Conservation (phyloP, 2,113 vertebrate genomes). For the Balaenoptera acutorostrata region DNA sequence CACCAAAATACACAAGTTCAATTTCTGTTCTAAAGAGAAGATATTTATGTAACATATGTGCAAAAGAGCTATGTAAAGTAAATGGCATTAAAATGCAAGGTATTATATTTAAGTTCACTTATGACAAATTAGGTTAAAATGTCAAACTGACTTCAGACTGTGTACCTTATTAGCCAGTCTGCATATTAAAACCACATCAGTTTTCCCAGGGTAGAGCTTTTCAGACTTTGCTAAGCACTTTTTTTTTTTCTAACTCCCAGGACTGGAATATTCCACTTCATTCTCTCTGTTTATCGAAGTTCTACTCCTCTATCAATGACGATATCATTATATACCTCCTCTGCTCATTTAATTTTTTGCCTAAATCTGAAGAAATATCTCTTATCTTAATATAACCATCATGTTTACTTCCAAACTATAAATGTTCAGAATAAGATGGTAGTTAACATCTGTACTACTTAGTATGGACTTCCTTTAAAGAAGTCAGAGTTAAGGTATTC, state of each 20-base stretch:
- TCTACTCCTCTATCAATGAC: background rate
- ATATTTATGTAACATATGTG: background rate
- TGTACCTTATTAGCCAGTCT: background rate
- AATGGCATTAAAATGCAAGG: background rate
- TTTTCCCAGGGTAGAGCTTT: background rate
- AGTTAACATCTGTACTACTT: background rate
- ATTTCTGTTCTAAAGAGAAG: background rate
- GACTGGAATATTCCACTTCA: background rate
- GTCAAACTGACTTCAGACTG: background rate
- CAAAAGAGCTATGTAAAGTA: background rate
- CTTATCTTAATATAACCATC: background rate
- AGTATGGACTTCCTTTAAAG: background rate
- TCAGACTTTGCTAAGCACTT: background rate
- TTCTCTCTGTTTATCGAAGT: background rate
- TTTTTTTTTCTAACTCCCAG: accelerated
- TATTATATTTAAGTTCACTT: slow-evolving; percentile 1
- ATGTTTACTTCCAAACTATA: background rate
- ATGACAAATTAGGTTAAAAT: slow-evolving; percentile 3
- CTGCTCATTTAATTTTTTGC: background rate
- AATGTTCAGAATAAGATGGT: background rate
- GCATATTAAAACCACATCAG: background rate
- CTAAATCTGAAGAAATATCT: background rate
- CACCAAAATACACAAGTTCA: background rate
- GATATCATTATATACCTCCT: background rate
- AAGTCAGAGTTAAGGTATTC: background rate